These are phyloP conservation scores for Ciconia maguari DNA, from an alignment of 2,113 vertebrate species.

Conservation along the genomic window DNA sequence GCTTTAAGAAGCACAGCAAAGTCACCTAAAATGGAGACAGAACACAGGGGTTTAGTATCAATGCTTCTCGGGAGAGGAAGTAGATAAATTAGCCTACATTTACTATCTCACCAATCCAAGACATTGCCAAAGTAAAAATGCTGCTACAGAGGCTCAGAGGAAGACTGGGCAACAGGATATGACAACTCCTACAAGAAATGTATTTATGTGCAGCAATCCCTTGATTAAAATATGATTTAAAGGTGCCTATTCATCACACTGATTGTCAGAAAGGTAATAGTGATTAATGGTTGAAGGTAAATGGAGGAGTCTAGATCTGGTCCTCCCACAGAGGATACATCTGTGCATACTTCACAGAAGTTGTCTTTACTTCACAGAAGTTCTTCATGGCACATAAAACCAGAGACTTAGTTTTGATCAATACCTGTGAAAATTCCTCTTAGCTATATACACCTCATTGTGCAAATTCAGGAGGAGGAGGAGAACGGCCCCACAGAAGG, in stretches of 20 bases:
- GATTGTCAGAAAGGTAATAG: background rate
- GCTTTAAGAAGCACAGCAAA: constrained; percentile 98
- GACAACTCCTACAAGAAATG: background rate
- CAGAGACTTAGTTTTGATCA: background rate
- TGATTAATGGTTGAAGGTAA: background rate
- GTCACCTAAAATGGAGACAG: constrained; percentile 80
- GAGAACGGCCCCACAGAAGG: background rate
- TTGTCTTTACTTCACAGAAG: background rate
- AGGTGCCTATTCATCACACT: background rate
- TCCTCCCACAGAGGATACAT: background rate
- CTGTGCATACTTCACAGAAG: background rate
- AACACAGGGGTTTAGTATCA: background rate
- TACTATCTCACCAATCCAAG: background rate
- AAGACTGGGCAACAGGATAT: background rate
- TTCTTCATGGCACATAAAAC: background rate
- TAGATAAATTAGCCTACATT: background rate
- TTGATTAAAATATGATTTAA: background rate
- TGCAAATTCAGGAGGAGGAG: background rate
- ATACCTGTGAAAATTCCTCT: background rate
- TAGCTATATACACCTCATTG: background rate
- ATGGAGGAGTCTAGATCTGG: background rate
- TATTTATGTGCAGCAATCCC: background rate
- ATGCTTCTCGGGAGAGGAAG: background rate
- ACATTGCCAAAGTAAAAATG: background rate
- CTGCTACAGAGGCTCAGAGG: background rate